phyloP scores from a whole-genome alignment of 2,888 invertebrate genomes.

The Xestia c-nigrum region DNA sequence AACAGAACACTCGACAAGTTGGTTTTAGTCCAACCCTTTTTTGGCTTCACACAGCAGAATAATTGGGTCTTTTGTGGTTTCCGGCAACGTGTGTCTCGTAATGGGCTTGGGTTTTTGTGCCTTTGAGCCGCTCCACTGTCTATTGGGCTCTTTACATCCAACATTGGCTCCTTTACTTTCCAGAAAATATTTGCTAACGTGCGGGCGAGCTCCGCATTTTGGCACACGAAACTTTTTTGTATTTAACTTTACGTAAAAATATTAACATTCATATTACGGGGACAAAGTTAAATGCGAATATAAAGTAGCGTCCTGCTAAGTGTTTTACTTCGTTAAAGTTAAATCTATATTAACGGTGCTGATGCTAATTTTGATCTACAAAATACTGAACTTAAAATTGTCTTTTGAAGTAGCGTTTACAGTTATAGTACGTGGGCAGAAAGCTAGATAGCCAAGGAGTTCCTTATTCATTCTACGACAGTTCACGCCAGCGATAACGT shows the following conservation, averaged over 20 bases:
- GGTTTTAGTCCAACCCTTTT: slow-evolving; percentile 83
- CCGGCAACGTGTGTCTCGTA: slow-evolving; percentile 82
- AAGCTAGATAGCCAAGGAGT: not conserved
- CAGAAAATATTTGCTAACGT: slow-evolving; percentile 72
- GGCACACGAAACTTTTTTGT: slow-evolving; percentile 47
- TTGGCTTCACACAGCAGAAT: slow-evolving; percentile 84
- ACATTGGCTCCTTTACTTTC: slow-evolving; percentile 71
- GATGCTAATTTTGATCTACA: slow-evolving; percentile 38
- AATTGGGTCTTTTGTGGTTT: slow-evolving; percentile 88
- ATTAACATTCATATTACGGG: slow-evolving; percentile 44
- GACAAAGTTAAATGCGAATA: slow-evolving; percentile 36
- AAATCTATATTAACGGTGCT: slow-evolving; percentile 44
- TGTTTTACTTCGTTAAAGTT: slow-evolving; percentile 54
- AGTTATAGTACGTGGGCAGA: not conserved
- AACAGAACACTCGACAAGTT: slow-evolving; percentile 78
- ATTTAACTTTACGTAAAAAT: slow-evolving; percentile 54
- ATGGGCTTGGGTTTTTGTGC: slow-evolving; percentile 82
- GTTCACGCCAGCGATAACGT: slow-evolving; percentile 60
- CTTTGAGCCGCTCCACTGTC: slow-evolving; percentile 78
- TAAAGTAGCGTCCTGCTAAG: slow-evolving; percentile 44
- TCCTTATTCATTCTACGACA: slow-evolving; percentile 14
- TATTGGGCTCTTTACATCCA: slow-evolving; percentile 75
- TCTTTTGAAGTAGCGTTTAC: slow-evolving; percentile 22
- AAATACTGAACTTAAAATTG: slow-evolving; percentile 27
- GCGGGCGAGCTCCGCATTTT: slow-evolving; percentile 39